phyloP scores from a whole-genome alignment of 2,113 vertebrate genomes.

The Dicerorhinus sumatrensis region DNA sequence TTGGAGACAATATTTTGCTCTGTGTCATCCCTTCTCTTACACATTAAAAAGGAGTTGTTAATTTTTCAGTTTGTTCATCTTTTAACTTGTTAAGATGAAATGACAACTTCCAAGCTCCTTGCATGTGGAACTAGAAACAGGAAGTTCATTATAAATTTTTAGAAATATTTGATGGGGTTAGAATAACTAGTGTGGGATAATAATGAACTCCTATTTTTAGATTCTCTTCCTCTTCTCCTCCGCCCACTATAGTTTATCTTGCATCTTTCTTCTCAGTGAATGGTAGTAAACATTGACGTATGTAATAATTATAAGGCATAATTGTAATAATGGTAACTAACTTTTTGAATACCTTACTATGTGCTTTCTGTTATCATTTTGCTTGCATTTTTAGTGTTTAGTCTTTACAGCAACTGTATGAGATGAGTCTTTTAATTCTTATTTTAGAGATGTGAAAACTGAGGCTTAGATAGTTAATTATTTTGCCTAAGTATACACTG shows the following conservation, averaged over 20 bases:
- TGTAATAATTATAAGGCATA: background rate
- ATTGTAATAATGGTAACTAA: background rate
- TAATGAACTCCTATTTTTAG: background rate
- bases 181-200: background rate
- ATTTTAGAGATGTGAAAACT: background rate
- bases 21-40: background rate
- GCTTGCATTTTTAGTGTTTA: background rate
- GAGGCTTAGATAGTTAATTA: background rate
- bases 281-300: background rate
- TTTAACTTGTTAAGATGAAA: background rate
- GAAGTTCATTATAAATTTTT: background rate
- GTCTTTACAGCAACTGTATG: no score
- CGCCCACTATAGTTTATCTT: background rate
- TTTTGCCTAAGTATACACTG: background rate
- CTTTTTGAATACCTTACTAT: background rate
- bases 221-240: background rate
- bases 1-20: background rate
- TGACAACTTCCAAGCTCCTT: background rate
- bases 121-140: background rate
- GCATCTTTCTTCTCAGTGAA: background rate
- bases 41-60: background rate
- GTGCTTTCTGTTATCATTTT: background rate
- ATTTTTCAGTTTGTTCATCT: background rate
- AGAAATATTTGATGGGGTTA: background rate
- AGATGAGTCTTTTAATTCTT: background rate